Conservation (phyloP, 1,140 invertebrate species). For the Tetramorium simillimum region DNA sequence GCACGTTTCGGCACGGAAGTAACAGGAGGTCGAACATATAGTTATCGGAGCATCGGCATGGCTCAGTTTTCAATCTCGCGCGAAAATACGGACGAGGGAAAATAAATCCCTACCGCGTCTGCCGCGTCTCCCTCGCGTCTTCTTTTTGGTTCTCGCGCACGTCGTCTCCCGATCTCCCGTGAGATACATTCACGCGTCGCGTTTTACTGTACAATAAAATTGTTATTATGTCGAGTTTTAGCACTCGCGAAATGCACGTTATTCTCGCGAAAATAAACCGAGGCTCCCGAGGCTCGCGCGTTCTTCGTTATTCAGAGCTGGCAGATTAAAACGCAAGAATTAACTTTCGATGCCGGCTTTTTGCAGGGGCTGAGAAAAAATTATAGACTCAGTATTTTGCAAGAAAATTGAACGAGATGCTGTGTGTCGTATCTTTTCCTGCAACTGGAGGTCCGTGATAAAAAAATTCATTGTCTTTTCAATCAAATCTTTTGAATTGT, state of each 20-base stretch:
- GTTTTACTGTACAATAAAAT: slow-evolving; percentile 56
- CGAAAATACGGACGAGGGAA: slow-evolving; percentile 41
- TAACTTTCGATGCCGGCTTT: background rate
- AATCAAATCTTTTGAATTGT: background rate
- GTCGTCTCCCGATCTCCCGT: slow-evolving; percentile 30
- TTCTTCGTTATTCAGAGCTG: background rate
- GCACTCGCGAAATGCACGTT: slow-evolving; percentile 33
- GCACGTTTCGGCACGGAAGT: background rate
- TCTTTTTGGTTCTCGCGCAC: background rate
- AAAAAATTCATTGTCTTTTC: background rate
- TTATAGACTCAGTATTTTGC: background rate
- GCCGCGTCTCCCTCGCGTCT: background rate
- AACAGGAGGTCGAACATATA: slow-evolving; percentile 13
- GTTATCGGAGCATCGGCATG: slow-evolving; percentile 28
- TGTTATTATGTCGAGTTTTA: slow-evolving; percentile 46
- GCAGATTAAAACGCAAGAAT: slow-evolving; percentile 5
- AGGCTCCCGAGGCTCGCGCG: background rate
- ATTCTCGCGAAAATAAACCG: slow-evolving; percentile 42
- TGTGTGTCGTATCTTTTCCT: no score
- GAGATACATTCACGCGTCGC: slow-evolving; percentile 32
- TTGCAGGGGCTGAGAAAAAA: background rate
- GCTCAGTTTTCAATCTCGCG: slow-evolving; percentile 49
- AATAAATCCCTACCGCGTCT: slow-evolving; percentile 30
- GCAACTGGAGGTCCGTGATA: background rate
- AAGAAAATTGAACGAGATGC: background rate